phyloP scores from a whole-genome alignment of 2,888 invertebrate genomes.

The Noctua comes region DNA sequence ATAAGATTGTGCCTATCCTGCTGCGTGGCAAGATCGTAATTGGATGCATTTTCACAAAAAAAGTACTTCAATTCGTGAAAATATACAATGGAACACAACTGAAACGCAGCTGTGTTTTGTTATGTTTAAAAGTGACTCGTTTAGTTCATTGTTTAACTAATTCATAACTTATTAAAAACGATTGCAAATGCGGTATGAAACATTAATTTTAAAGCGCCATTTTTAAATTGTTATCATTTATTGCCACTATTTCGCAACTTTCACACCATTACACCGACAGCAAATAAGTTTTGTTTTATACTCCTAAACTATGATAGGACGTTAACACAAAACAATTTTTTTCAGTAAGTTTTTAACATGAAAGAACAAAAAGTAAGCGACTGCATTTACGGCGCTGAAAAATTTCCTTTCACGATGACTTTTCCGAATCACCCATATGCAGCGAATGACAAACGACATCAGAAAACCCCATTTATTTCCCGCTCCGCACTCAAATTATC shows the following conservation, averaged over 20 bases:
- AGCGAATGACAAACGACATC: constrained; percentile 34
- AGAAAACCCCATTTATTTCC: constrained; percentile 21
- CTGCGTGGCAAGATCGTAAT: background rate
- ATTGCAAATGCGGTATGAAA: constrained; percentile 1
- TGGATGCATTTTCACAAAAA: background rate
- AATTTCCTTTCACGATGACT: background rate
- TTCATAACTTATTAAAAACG: background rate
- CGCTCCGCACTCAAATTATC: constrained; percentile 26
- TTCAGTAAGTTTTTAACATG: background rate
- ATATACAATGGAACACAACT: background rate
- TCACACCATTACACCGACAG: constrained; percentile 13
- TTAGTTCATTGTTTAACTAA: background rate
- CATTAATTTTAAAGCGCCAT: constrained; percentile 16
- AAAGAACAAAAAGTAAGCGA: background rate
- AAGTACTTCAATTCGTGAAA: background rate
- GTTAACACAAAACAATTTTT: background rate
- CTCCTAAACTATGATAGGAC: background rate
- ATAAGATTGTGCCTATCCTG: background rate
- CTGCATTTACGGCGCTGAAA: background rate
- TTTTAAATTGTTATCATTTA: constrained; percentile 4
- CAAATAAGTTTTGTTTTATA: constrained; percentile 8
- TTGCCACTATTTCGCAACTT: background rate
- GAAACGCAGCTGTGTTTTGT: no score
- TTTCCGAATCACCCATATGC: background rate
- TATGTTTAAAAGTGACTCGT: background rate